These are phyloP conservation scores for Phrynocephalus forsythii DNA, from an alignment of 2,797 vertebrate genomes.

Conservation along the genomic window DNA sequence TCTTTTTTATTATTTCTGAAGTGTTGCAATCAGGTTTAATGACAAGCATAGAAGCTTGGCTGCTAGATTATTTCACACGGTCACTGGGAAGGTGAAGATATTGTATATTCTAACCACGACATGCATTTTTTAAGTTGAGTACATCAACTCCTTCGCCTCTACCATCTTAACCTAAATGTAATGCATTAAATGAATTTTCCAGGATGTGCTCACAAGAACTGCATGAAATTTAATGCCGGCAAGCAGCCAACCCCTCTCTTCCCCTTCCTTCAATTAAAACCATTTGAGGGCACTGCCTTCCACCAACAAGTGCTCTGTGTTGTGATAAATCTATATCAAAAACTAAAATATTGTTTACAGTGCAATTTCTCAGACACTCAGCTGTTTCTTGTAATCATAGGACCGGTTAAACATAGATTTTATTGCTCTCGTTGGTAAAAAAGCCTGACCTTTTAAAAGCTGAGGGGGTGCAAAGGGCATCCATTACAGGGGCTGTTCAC, in stretches of 20 bases:
- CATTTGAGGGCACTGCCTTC: background rate
- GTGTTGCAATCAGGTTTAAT: slow-evolving; percentile 21
- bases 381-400: slow-evolving; percentile 1
- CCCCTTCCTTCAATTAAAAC: slow-evolving; percentile 35
- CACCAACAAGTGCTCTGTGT: background rate
- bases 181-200: slow-evolving; percentile 32
- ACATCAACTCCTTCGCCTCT: background rate
- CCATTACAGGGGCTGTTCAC: background rate
- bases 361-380: slow-evolving; percentile 15
- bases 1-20: background rate
- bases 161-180: slow-evolving; percentile 36
- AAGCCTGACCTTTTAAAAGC: background rate
- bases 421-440: slow-evolving; percentile 21
- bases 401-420: background rate
- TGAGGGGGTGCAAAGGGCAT: background rate
- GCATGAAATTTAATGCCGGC: slow-evolving; percentile 16
- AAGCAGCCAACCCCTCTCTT: slow-evolving; percentile 12
- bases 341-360: slow-evolving; percentile 9
- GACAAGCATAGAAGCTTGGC: background rate
- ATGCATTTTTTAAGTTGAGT: slow-evolving; percentile 17
- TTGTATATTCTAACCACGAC: background rate
- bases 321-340: background rate
- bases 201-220: slow-evolving; percentile 17
- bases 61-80: background rate
- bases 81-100: background rate